Base-by-base conservation (phyloP, 2,797 vertebrate genomes). In the Onychomys arenicola region DNA sequence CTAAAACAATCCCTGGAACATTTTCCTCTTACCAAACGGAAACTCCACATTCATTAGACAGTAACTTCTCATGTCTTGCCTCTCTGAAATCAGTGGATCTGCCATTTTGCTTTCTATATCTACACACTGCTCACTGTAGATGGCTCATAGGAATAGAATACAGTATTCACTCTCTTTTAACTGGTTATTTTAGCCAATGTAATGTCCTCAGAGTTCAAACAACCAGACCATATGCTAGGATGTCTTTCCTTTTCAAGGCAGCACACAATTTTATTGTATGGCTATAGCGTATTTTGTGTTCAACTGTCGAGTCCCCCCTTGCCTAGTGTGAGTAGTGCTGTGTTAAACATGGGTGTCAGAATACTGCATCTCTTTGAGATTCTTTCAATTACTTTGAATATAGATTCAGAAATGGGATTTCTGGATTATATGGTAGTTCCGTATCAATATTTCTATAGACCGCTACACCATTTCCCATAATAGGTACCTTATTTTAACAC, bases 351-450 rank as follows among this genome's bases (percentile, higher is more conserved):
- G n/a, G n/a, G 0, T 82, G 0, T 91, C 63, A 34, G 25, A 43
- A 21, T 69, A 25, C 65, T 61, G 3, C 9, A 52, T 93, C 52
- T 89, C 7, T 92, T 69, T 85, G 59, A 90, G 23, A 76, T 40
- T n/a, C 46, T 96, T 88, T 85, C 13, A 82, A 4, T 63, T 89
- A 52, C 81, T 52, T 89, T 80, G 82, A 71, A 88, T 94, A n/a
- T 82, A 77, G n/a, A 78, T 32, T 34, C 21, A 83, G 78, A 94
- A 73, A 78, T 69, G n/a, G 43, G 10, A 75, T 89, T 89, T 16
- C 23, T 94, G 1, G 37, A 19, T 90, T 23, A 57, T 43, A 25
- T 32, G 2, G 5, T n/a, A 46, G 32, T 92, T 95, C 32, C 86
- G 6, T 65, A 88, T 88, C 87, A 52, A 32, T 57, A 10, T 89